Evolutionary conservation across 2,113 vertebrate genomes (phyloP), one percentile per base, ranked within the genome.

Genomic region (Meles meles): DNA sequence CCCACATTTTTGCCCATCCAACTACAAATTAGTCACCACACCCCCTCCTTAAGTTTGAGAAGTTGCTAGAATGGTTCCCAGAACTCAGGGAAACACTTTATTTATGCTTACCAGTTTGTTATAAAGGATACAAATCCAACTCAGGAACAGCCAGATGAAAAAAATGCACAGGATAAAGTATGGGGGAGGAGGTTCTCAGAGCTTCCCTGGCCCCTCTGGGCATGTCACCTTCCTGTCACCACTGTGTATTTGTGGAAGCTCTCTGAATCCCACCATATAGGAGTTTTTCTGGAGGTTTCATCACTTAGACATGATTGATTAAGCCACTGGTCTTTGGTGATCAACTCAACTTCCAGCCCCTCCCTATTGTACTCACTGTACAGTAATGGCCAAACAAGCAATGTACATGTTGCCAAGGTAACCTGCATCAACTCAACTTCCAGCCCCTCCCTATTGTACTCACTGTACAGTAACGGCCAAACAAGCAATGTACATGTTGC

Each of bases 401-500:
- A 93, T 39, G 39, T 95, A 92, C 88, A 65, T 11, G 77, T 88
- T 92, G 39, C 25, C 0, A 0, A 3, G 5, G n/a, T n/a, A n/a
- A n/a, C n/a, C n/a, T n/a, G n/a, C n/a, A 57, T 76, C 44, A 89
- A 61, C 44, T 89, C 55, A 77, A 34, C 39, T 74, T 89, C 55
- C 39, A 89, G 55, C 31, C 31, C 13, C 27, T 57, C 42, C 31
- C 71, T 21, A 8, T 61, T 89, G 97, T 92, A 98, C 12, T 94
- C 97, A 98, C 98, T 98, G 98, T 98, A 98, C 98, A 98, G 96
- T 52, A 47, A 90, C 96, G 84, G 69, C 59, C 86, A 93, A 3
- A 71, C n/a, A 47, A 77, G 42, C 57, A 96, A 93, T 39, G 39
- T 95, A 92, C 88, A 65, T 11, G 77, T 88, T 92, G 39, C 25